Conservation (phyloP, 1,140 invertebrate species). For the Drosophila sp. region DNA sequence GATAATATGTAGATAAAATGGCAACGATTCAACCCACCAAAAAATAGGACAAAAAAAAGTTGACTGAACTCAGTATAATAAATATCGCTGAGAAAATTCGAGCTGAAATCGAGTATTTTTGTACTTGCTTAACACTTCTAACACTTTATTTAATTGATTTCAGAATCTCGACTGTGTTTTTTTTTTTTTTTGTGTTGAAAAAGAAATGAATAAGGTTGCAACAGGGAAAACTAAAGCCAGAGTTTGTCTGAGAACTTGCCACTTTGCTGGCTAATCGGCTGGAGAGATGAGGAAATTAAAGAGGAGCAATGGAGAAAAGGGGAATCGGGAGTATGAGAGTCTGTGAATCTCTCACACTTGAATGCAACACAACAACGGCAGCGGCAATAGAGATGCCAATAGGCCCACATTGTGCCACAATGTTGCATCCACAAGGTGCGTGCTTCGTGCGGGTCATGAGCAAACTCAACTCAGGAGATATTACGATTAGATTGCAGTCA, state of each 20-base stretch:
- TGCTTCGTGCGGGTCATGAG: background rate
- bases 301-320: too few relatives aligned
- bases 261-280: slow-evolving; percentile 58
- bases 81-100: too few relatives aligned
- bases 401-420: slow-evolving; percentile 5
- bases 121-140: too few relatives aligned
- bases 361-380: slow-evolving; percentile 5
- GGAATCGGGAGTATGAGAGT: slow-evolving; percentile 16
- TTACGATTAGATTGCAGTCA: slow-evolving; percentile 18
- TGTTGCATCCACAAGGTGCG: background rate
- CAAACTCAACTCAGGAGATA: background rate
- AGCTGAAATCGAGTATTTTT: too few relatives aligned
- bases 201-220: background rate
- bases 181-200: background rate
- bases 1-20: too few relatives aligned
- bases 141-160: too few relatives aligned
- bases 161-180: too few relatives aligned
- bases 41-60: too few relatives aligned
- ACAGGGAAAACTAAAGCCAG: background rate
- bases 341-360: slow-evolving; percentile 35
- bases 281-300: background rate
- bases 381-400: background rate
- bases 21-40: too few relatives aligned
- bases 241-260: slow-evolving; percentile 25
- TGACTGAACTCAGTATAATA: too few relatives aligned